Evolutionary conservation across 2,888 invertebrate genomes (phyloP).

Genomic region (Podotricha telesiphe): DNA sequence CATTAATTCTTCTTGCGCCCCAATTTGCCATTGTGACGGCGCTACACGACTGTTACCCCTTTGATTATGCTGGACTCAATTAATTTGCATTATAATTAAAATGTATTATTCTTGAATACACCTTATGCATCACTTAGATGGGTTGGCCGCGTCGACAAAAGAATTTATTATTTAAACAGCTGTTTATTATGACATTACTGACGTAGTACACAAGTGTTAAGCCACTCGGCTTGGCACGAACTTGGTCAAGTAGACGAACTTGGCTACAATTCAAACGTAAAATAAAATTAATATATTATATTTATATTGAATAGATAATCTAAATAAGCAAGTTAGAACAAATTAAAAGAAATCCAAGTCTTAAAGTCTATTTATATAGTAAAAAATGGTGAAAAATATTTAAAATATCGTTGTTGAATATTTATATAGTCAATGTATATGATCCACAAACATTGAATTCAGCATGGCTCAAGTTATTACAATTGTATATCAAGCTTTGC

Average conservation of each 20-base stretch:
- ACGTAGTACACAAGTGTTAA: not conserved
- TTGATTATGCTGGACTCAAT: slow-evolving; percentile 80
- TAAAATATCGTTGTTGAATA: slow-evolving; percentile 32
- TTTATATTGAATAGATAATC: not conserved
- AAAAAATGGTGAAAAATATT: not conserved
- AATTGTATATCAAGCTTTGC: slow-evolving; percentile 68
- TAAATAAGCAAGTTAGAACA: not conserved
- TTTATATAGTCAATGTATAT: slow-evolving; percentile 43
- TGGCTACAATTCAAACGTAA: not conserved
- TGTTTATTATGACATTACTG: slow-evolving; percentile 29
- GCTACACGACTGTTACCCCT: slow-evolving; percentile 80
- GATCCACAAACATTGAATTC: slow-evolving; percentile 66
- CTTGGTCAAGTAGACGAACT: slow-evolving; percentile 7
- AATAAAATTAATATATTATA: not conserved
- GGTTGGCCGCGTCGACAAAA: slow-evolving; percentile 36
- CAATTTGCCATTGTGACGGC: slow-evolving; percentile 81
- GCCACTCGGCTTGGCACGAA: not conserved
- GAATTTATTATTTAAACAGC: slow-evolving; percentile 39
- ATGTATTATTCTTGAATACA: slow-evolving; percentile 66
- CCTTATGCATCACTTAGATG: slow-evolving; percentile 42
- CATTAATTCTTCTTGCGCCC: slow-evolving; percentile 85
- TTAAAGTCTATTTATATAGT: not conserved
- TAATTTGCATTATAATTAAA: slow-evolving; percentile 82
- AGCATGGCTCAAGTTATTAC: slow-evolving; percentile 63
- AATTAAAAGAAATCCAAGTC: not conserved